Percentiles rank a stretch among this genome's conserved stretches.
phyloP scores from a whole-genome alignment of 1,140 invertebrate species.

The Goniozus legneri region DNA sequence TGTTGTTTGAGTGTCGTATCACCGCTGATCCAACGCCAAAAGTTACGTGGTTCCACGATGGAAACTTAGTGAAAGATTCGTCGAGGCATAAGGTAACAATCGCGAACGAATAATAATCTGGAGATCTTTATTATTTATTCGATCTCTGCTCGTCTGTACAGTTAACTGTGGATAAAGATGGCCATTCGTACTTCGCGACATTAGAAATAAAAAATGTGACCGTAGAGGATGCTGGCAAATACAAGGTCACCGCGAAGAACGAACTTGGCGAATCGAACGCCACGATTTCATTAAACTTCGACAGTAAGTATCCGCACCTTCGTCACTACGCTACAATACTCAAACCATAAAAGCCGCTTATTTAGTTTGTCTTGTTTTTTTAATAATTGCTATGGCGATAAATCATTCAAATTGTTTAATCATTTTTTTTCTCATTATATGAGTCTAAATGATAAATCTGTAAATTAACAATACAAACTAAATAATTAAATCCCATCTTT shows the following conservation, averaged over 20 bases:
- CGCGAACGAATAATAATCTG: constrained; percentile 3
- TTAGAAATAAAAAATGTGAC: constrained; percentile 91
- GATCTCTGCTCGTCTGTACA: constrained; percentile 51
- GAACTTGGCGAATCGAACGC: constrained; percentile 94
- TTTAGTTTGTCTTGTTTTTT: too few relatives aligned
- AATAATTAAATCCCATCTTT: constrained; percentile 2
- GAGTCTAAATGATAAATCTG: too few relatives aligned
- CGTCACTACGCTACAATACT: constrained; percentile 6
- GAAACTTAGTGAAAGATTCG: constrained; percentile 70
- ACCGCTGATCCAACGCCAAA: constrained; percentile 89
- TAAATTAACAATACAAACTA: too few relatives aligned
- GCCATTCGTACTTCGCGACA: constrained; percentile 88
- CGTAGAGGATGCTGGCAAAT: constrained; percentile 95
- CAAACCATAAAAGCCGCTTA: constrained; percentile 10
- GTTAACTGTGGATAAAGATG: constrained; percentile 85
- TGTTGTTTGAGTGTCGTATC: constrained; percentile 94
- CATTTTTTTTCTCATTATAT: too few relatives aligned
- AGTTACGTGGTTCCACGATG: constrained; percentile 90
- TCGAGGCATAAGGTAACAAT: constrained; percentile 75
- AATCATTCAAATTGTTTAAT: too few relatives aligned
- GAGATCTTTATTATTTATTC: neutral
- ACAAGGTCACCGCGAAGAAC: constrained; percentile 94
- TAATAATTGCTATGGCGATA: too few relatives aligned
- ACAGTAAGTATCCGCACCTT: constrained; percentile 75
- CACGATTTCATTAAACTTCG: constrained; percentile 94